Evolutionary conservation across 2,888 invertebrate species (phyloP), one percentile per base, ranked within the genome.

Genomic region (Chaetogeoica ovagalla): DNA sequence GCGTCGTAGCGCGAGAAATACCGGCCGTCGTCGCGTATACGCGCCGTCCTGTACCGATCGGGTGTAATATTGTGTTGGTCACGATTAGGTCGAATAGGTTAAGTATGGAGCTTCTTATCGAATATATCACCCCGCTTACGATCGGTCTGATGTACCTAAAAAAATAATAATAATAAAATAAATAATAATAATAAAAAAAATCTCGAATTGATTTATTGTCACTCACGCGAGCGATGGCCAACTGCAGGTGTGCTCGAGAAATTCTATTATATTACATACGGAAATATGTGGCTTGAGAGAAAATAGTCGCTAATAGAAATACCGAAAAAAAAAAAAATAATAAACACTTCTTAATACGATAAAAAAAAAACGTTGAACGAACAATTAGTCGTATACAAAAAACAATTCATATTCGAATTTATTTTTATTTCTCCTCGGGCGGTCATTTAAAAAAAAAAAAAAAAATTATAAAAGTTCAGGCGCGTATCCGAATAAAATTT

Each of bases 71-170:
- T 79, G 77, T 77, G 70, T 70, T 70, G 70, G 77, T 79, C 77
- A 79, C 77, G 77, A 79, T 79, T 70, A 70, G 77, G 77, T 79
- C 77, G 70, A 79, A 79, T 79, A 30, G 30, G 77, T 79, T 79
- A 79, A 79, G 77, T 79, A 79, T 79, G 70, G 77, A 79, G 70
- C 77, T 79, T 70, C 70, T 79, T 79, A 79, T 79, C 77, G 63
- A 70, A 62, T 69, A 63, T 59, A 79, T 79, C 77, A 52, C n/a
- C 30, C 23, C 70, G 62, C 63, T 79, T 63, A 52, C 23, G 70
- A 62, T 70, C 6, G 55, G 37, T 15, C 70, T 43, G 70, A 70
- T 62, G 4, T 30, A 70, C 39, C 70, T 71, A 13, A 79, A 30
- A 30, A 30, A 30, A n/a, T n/a, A 30, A 30, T 2, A 30, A 30